Evolutionary conservation across 2,113 vertebrate species (phyloP).

Genomic region (Otocyon megalotis): DNA sequence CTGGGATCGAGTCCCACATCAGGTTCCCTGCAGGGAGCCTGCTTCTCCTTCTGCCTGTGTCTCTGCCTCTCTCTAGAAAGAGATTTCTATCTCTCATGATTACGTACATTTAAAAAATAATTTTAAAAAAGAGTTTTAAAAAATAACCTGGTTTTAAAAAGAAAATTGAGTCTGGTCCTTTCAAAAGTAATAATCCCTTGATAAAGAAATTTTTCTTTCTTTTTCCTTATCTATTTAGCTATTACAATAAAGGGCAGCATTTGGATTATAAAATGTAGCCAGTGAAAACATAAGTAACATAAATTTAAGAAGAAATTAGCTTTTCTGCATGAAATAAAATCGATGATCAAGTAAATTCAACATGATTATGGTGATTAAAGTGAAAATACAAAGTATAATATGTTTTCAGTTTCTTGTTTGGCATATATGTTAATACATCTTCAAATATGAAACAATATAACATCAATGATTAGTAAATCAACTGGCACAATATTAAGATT

Average conservation of each 20-base stretch:
- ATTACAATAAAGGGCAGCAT: constrained; percentile 52
- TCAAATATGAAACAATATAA: constrained; percentile 58
- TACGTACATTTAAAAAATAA: too few species aligned
- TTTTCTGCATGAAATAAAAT: constrained; percentile 66
- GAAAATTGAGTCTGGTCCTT: constrained; percentile 52
- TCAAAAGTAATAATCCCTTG: constrained; percentile 79
- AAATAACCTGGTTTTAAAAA: constrained; percentile 49
- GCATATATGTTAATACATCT: constrained; percentile 75
- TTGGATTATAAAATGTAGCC: not conserved
- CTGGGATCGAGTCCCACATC: too few species aligned
- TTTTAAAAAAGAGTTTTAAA: too few species aligned
- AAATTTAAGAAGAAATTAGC: constrained; percentile 66
- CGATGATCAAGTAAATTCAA: constrained; percentile 66
- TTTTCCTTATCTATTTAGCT: constrained; percentile 55
- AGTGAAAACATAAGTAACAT: constrained; percentile 25
- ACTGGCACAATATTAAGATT: constrained; percentile 72
- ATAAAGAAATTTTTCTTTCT: constrained; percentile 71
- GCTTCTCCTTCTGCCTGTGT: too few species aligned
- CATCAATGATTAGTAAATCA: constrained; percentile 49
- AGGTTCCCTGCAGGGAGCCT: too few species aligned
- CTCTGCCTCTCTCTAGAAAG: too few species aligned
- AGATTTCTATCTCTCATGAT: too few species aligned
- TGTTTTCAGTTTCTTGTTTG: constrained; percentile 64
- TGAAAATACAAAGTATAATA: constrained; percentile 74
- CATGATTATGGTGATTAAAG: constrained; percentile 76